These are phyloP conservation scores for Athene noctua DNA, from an alignment of 2,113 vertebrate genomes.

Conservation along the genomic window DNA sequence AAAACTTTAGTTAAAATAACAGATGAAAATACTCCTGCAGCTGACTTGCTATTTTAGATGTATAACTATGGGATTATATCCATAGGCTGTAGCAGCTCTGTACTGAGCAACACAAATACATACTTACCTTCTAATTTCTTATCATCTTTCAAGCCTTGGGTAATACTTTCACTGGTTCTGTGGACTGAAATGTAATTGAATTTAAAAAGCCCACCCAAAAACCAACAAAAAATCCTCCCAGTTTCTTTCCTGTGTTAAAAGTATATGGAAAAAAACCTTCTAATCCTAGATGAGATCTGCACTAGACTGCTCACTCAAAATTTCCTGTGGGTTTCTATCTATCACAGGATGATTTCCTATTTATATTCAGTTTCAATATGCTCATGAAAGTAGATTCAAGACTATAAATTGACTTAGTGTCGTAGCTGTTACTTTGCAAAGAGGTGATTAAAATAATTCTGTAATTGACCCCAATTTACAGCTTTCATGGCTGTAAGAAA, in stretches of 20 bases:
- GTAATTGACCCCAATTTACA: neutral
- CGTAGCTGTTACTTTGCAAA: neutral
- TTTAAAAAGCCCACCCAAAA: neutral
- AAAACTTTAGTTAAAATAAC: neutral
- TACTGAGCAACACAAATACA: neutral
- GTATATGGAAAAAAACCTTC: neutral
- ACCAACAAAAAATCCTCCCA: rapidly evolving
- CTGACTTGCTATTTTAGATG: neutral
- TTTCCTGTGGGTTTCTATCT: neutral
- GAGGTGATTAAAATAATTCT: slow-evolving; percentile 17
- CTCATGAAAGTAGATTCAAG: neutral
- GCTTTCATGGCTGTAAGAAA: slow-evolving; percentile 18
- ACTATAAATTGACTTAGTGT: neutral
- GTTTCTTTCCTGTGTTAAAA: neutral
- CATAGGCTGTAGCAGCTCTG: neutral
- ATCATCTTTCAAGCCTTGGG: neutral
- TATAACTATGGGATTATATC: neutral
- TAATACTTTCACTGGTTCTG: neutral
- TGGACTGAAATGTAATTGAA: neutral
- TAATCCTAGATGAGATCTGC: neutral
- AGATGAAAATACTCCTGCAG: neutral
- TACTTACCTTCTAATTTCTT: neutral
- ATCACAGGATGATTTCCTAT: neutral
- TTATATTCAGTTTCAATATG: neutral
- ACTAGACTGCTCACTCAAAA: neutral